A percentile compares a stretch with the other conserved stretches of the same genome.
These are phyloP conservation scores for Chaetodon trifascialis DNA, from an alignment of 2,113 vertebrate genomes.

Conservation along the genomic window DNA sequence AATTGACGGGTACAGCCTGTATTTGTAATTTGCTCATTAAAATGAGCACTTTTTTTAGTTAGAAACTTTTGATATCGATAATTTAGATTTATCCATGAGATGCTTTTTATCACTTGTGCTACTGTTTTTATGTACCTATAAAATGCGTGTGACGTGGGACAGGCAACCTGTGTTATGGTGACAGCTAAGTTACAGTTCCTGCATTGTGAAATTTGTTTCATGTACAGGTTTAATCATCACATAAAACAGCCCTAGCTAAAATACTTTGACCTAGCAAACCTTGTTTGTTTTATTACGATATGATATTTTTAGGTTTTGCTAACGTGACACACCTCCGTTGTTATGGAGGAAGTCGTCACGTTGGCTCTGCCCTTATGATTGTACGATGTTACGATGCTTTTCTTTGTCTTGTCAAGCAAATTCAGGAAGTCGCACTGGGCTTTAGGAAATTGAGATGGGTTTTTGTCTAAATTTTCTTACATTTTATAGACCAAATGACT, in stretches of 20 bases:
- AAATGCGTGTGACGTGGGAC: neutral
- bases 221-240: neutral
- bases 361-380: too few relatives aligned
- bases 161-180: neutral
- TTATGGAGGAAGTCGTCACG: neutral
- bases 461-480: neutral
- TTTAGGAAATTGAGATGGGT: neutral
- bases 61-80: too few relatives aligned
- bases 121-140: neutral
- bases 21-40: neutral
- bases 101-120: neutral
- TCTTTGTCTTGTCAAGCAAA: neutral
- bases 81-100: neutral
- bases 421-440: neutral
- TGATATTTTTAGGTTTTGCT: neutral
- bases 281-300: neutral
- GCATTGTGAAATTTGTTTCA: conserved; percentile 14
- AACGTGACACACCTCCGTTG: neutral
- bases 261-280: neutral
- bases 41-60: neutral
- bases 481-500: neutral
- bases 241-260: neutral
- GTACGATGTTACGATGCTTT: neutral
- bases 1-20: fast-evolving
- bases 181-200: neutral